Base-by-base conservation (phyloP, 2,113 vertebrate species). In the Mystacornis crossleyi region DNA sequence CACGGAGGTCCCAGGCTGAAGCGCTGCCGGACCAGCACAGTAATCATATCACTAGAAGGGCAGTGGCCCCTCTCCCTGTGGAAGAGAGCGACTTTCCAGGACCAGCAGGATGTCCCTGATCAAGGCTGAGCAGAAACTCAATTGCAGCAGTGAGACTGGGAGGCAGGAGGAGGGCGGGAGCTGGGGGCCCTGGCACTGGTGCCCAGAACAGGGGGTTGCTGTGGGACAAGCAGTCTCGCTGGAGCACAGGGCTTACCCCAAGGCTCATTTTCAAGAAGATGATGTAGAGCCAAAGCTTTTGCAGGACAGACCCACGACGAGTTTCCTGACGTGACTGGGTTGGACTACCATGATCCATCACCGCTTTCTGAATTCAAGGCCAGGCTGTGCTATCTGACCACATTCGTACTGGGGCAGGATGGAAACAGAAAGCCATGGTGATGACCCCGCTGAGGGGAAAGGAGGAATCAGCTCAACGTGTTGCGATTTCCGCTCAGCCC, bases 371-470 rank as follows among this genome's bases (percentile, higher is more conserved):
- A 75, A 70, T 42, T 82, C 34, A 62, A 82, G 75, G 38, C 33
- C 71, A 66, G 57, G 45, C n/a, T 77, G 69, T 1, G 4, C 38
- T 14, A 26, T 10, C 54, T 73, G 42, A 45, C 72, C 82, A 78
- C 34, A 9, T 23, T 43, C 1, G 20, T 13, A 29, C 28, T 0
- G 3, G 4, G 4, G 36, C 21, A 53, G 33, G n/a, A 47, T 69
- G 75, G 60, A 92, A 88, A 83, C 60, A 31, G 85, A 88, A 81
- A 90, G 60, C 48, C 69, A 33, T 28, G 53, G 60, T 64, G 61
- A 79, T 18, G 45, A 81, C 45, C 75, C 86, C 75, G 72, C 64
- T 21, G 65, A 81, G 36, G 81, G 73, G 72, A 90, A 90, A 62
- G 72, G 64, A 86, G 79, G 72, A 93, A 92, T 95, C 89, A 66